A percentile compares a stretch with the other conserved stretches of the same genome.
Conservation (phyloP, 1,140 invertebrate species). For the Bombus vancouverensis region DNA sequence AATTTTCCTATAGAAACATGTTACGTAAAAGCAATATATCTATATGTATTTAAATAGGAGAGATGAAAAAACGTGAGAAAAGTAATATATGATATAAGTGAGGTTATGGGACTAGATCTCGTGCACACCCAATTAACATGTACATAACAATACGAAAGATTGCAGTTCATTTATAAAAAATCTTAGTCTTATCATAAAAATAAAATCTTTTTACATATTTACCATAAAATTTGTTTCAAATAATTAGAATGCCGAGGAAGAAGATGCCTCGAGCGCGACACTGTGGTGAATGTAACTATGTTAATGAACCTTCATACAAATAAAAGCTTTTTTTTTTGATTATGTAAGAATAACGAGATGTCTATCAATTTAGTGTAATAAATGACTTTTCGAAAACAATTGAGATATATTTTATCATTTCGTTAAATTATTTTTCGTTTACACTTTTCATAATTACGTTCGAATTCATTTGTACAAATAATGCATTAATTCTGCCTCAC, state of each 20-base stretch:
- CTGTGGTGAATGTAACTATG: constrained; percentile 24
- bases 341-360: background rate
- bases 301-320: constrained; percentile 15
- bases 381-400: background rate
- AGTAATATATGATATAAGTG: background rate
- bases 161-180: background rate
- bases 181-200: background rate
- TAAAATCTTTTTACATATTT: constrained; percentile 39
- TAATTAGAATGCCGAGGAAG: constrained; percentile 4
- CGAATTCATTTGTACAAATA: background rate
- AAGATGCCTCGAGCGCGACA: constrained; percentile 33
- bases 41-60: background rate
- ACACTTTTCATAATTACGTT: constrained; percentile 5
- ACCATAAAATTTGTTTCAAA: constrained; percentile 46
- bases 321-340: background rate
- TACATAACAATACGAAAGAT: constrained; percentile 25
- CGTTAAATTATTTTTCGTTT: background rate
- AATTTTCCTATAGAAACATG: background rate
- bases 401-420: background rate
- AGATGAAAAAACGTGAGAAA: background rate
- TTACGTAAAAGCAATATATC: constrained; percentile 20
- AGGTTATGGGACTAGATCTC: constrained; percentile 68
- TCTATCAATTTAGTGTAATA: background rate
- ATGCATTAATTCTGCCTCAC: constrained; percentile 2
- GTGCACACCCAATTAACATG: background rate